phyloP scores from a whole-genome alignment of 2,888 invertebrate species.

The Dynastes maya region DNA sequence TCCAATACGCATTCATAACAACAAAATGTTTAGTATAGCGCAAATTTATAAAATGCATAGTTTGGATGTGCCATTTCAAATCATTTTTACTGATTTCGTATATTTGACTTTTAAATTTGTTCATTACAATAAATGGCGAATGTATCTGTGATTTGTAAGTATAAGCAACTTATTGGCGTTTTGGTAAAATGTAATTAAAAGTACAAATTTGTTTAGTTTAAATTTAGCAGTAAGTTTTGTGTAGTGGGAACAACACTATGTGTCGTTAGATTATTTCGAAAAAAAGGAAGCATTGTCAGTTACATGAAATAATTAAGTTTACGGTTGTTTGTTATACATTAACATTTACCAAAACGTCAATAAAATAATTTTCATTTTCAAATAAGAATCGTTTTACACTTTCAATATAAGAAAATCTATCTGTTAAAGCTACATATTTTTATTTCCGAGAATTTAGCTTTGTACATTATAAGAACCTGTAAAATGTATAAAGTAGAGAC shows the following conservation, averaged over 20 bases:
- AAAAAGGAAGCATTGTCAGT: not conserved
- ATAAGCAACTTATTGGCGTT: slow-evolving; percentile 33
- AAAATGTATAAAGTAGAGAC: slow-evolving; percentile 29
- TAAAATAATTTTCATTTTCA: slow-evolving; percentile 5
- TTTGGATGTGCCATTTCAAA: not conserved
- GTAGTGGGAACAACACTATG: not conserved
- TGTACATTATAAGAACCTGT: slow-evolving; percentile 16
- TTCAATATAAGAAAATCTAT: not conserved
- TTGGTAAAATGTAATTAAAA: not conserved
- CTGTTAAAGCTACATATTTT: not conserved
- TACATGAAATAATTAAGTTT: not conserved
- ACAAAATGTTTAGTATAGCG: too few species aligned
- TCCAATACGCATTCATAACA: too few species aligned
- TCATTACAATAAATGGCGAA: slow-evolving; percentile 20
- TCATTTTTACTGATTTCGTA: not conserved
- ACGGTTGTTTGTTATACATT: not conserved
- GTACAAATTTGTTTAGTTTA: slow-evolving; percentile 9
- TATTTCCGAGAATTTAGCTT: slow-evolving; percentile 4
- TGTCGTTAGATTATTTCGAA: not conserved
- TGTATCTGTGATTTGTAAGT: slow-evolving; percentile 45
- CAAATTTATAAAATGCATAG: not conserved
- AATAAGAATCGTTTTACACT: slow-evolving; percentile 7
- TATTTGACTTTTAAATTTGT: slow-evolving; percentile 17
- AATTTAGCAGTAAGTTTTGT: slow-evolving; percentile 5
- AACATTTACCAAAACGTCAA: slow-evolving; percentile 7